These are phyloP conservation scores for Sylvilagus floridanus DNA, from an alignment of 2,797 vertebrate species.

Conservation along the genomic window DNA sequence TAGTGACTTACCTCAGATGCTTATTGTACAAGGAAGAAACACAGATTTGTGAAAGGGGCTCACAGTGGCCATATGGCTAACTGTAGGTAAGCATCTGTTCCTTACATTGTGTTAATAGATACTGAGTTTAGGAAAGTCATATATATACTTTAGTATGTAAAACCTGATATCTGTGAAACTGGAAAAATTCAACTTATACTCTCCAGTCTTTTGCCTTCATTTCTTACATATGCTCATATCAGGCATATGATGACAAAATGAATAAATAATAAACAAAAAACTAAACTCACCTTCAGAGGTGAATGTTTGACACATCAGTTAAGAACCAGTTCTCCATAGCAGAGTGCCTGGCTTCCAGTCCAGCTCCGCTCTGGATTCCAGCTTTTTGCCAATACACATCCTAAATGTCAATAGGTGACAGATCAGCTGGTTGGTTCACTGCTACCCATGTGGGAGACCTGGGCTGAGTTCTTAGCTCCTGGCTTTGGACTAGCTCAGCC, in stretches of 20 bases:
- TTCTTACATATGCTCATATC: background rate
- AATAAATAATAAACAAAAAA: background rate
- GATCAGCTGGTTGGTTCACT: no score
- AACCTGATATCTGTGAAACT: slow-evolving; percentile 25
- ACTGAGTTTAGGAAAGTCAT: slow-evolving; percentile 40
- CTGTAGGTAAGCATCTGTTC: slow-evolving; percentile 69
- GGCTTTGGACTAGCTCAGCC: no score
- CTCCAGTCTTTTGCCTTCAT: background rate
- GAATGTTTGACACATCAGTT: no score
- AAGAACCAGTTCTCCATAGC: no score
- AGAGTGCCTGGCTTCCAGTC: no score
- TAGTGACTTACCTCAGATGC: background rate
- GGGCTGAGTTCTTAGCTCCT: no score
- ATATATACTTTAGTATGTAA: background rate
- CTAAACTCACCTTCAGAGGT: background rate
- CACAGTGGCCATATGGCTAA: slow-evolving; percentile 38
- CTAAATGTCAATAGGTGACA: no score
- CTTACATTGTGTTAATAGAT: background rate
- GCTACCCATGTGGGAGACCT: no score
- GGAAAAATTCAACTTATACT: slow-evolving; percentile 21
- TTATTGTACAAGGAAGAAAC: slow-evolving; percentile 44
- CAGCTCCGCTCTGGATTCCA: no score
- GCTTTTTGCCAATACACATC: no score
- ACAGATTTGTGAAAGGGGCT: slow-evolving; percentile 46
- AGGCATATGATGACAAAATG: background rate